phyloP scores from a whole-genome alignment of 2,888 invertebrate genomes.

The Perizoma flavofasciatum region DNA sequence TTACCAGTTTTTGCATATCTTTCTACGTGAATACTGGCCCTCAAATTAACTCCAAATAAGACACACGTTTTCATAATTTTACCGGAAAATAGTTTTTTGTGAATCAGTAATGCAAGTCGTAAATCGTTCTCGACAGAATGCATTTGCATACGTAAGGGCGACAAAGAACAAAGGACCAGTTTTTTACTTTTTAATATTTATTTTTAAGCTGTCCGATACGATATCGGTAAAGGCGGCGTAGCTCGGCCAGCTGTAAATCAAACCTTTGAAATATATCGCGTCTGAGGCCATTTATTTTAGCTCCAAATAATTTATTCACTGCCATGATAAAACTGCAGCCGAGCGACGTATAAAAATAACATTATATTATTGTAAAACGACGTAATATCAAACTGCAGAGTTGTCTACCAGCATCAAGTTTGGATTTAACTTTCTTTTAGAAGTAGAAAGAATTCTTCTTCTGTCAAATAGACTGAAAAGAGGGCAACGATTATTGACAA shows the following conservation, averaged over 20 bases:
- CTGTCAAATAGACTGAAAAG: no score
- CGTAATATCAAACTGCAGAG: no score
- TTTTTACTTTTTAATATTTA: constrained; percentile 46
- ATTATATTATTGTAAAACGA: background rate
- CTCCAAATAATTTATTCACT: constrained; percentile 36
- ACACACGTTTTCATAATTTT: background rate
- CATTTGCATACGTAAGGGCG: constrained; percentile 80
- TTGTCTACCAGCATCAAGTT: no score
- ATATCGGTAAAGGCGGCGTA: constrained; percentile 68
- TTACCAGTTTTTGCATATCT: no score
- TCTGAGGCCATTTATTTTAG: constrained; percentile 42
- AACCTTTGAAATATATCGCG: constrained; percentile 46
- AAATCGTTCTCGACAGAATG: constrained; percentile 67
- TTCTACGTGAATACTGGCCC: no score
- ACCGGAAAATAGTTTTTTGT: constrained; percentile 55
- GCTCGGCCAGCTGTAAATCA: constrained; percentile 63
- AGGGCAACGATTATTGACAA: no score
- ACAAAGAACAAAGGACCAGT: constrained; percentile 76
- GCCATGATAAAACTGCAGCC: constrained; percentile 32
- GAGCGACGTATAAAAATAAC: constrained; percentile 22
- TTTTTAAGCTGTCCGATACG: constrained; percentile 56
- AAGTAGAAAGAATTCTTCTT: no score
- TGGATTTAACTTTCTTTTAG: no score
- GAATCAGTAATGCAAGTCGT: constrained; percentile 67
- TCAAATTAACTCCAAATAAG: no score